Percentiles rank a stretch among this genome's conserved stretches.
Evolutionary conservation across 1,140 invertebrate genomes (phyloP).

Genomic region (Drosophila kohkoa): DNA sequence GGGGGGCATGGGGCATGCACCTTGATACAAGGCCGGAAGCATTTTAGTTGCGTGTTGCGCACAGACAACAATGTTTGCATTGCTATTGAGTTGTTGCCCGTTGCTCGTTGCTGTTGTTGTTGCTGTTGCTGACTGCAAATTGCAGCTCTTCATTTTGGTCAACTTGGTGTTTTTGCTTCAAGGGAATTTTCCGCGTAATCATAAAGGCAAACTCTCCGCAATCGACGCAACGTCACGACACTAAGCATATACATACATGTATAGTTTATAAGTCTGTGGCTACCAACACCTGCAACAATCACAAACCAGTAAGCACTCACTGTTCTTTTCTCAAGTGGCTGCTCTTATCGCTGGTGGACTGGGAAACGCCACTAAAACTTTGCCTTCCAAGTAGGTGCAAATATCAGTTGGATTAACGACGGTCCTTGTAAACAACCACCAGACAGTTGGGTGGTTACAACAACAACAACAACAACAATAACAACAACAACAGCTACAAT

Average conservation of each 20-base stretch:
- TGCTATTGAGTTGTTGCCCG: slow-evolving; percentile 16
- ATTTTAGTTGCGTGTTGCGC: slow-evolving; percentile 50
- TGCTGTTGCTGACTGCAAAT: slow-evolving; percentile 33
- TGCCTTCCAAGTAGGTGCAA: slow-evolving; percentile 15
- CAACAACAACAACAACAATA: background rate
- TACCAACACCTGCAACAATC: background rate
- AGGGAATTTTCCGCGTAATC: slow-evolving; percentile 44
- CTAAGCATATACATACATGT: too few species aligned
- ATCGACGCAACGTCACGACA: slow-evolving; percentile 17
- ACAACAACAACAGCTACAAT: too few species aligned
- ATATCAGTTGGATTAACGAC: slow-evolving; percentile 14
- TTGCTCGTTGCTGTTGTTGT: background rate
- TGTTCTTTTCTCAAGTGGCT: slow-evolving; percentile 20
- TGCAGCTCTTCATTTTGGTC: slow-evolving; percentile 28
- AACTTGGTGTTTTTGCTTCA: background rate
- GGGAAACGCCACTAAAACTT: background rate
- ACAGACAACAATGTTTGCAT: slow-evolving; percentile 75
- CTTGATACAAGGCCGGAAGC: slow-evolving; percentile 42
- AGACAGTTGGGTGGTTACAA: background rate
- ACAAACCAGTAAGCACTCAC: too few species aligned
- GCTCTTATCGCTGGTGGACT: slow-evolving; percentile 26
- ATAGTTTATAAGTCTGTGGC: too few species aligned
- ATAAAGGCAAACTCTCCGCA: slow-evolving; percentile 22
- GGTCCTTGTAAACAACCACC: slow-evolving; percentile 14
- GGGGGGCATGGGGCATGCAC: slow-evolving; percentile 12